Percentiles rank a stretch among this genome's conserved stretches.
Conservation (phyloP, 2,888 invertebrate genomes). For the Erpobdella octoculata region DNA sequence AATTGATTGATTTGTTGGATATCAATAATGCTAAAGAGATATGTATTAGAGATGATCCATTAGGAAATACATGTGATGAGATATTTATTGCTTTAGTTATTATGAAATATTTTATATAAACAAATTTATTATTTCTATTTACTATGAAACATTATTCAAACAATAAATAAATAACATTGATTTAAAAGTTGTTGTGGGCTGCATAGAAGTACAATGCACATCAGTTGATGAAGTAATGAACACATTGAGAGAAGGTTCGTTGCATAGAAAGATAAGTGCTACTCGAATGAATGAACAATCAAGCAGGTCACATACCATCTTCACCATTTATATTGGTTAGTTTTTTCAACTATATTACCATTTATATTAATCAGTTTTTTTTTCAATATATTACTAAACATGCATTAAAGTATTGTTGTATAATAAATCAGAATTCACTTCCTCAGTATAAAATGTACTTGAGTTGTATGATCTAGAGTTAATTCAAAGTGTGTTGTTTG, state of each 20-base stretch:
- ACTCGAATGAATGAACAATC: conserved; percentile 54
- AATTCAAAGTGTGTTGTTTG: too few species aligned
- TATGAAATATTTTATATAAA: background rate
- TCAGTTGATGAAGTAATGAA: conserved; percentile 50
- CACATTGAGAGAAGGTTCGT: conserved; percentile 48
- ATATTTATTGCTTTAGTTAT: background rate
- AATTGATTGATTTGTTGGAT: conserved; percentile 50
- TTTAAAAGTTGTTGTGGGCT: conserved; percentile 48
- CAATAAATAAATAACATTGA: background rate
- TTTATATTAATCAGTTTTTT: background rate
- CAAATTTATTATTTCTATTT: background rate
- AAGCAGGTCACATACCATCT: conserved; percentile 52
- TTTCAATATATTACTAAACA: background rate
- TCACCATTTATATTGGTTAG: conserved; percentile 50
- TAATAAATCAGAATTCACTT: background rate
- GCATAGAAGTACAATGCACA: conserved; percentile 46
- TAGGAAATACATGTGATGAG: conserved; percentile 46
- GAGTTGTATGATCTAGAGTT: too few species aligned
- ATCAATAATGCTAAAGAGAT: conserved; percentile 46
- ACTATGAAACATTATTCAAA: background rate
- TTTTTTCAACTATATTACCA: background rate
- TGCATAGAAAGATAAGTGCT: conserved; percentile 50
- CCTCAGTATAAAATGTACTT: background rate
- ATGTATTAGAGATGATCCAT: conserved; percentile 51
- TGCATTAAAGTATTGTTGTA: background rate